A percentile compares a stretch with the other conserved stretches of the same genome.
phyloP scores from a whole-genome alignment of 2,113 vertebrate species.

The Rana temporaria region DNA sequence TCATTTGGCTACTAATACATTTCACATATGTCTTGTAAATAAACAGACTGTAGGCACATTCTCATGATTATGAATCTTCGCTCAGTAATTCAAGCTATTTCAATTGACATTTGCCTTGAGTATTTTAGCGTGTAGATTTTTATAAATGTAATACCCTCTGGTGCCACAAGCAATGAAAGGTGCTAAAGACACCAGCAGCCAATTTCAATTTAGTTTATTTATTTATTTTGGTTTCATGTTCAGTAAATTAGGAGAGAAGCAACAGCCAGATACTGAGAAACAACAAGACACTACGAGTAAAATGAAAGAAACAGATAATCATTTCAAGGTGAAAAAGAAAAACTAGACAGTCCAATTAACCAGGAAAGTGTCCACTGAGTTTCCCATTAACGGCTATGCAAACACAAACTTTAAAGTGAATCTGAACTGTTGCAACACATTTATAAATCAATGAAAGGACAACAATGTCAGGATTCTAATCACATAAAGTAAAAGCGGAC shows the following conservation, averaged over 20 bases:
- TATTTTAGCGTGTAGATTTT: constrained; percentile 13
- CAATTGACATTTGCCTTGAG: constrained; percentile 31
- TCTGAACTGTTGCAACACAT: constrained; percentile 6
- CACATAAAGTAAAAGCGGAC: not conserved
- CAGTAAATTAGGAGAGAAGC: constrained; percentile 29
- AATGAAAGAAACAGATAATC: constrained; percentile 30
- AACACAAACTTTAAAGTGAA: constrained; percentile 29
- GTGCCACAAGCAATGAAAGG: constrained; percentile 28
- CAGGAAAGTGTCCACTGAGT: constrained; percentile 14
- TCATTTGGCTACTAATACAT: not conserved
- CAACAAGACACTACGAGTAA: constrained; percentile 15
- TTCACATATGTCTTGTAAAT: constrained; percentile 4
- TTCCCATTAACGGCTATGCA: constrained; percentile 12
- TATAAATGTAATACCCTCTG: constrained; percentile 26
- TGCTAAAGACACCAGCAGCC: constrained; percentile 14
- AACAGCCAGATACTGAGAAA: not conserved
- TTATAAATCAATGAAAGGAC: not conserved
- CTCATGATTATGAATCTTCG: constrained; percentile 16
- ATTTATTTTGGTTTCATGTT: constrained; percentile 6
- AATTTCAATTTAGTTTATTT: constrained; percentile 43
- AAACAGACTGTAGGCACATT: not conserved
- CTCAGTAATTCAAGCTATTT: constrained; percentile 19
- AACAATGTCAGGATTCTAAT: not conserved
- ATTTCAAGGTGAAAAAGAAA: constrained; percentile 13
- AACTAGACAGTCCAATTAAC: constrained; percentile 32